Conservation (phyloP, 2,113 vertebrate genomes). For the Clarias batrachus region DNA sequence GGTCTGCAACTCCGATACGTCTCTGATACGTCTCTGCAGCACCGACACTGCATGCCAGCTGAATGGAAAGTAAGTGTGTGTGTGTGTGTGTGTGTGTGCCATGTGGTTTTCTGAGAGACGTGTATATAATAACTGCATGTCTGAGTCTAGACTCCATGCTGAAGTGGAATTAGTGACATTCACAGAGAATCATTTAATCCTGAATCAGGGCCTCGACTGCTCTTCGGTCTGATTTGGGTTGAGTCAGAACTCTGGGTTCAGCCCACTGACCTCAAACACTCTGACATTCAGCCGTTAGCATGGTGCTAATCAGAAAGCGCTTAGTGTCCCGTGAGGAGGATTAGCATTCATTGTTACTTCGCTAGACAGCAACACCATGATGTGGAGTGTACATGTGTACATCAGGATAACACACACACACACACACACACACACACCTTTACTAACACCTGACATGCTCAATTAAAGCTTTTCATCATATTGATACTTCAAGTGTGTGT, state of each 20-base stretch:
- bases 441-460: too few species aligned
- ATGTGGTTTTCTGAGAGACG: conserved; percentile 7
- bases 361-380: too few species aligned
- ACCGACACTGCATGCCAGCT: not conserved
- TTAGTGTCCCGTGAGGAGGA: not conserved
- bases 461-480: too few species aligned
- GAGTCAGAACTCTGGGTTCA: not conserved
- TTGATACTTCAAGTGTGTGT: too few species aligned
- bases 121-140: not conserved
- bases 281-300: not conserved
- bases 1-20: conserved; percentile 4
- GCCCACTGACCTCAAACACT: not conserved
- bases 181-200: conserved; percentile 3
- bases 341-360: too few species aligned
- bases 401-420: too few species aligned
- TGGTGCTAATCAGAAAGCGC: not conserved
- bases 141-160: not conserved
- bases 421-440: not conserved
- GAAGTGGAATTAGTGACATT: not conserved
- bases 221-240: not conserved
- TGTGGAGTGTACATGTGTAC: too few species aligned
- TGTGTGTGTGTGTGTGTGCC: not conserved
- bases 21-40: not conserved
- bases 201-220: not conserved
- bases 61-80: not conserved